Evolutionary conservation across 1,140 invertebrate species (phyloP), one percentile per base, ranked within the genome.

Genomic region (Philopotamus ludificatus): DNA sequence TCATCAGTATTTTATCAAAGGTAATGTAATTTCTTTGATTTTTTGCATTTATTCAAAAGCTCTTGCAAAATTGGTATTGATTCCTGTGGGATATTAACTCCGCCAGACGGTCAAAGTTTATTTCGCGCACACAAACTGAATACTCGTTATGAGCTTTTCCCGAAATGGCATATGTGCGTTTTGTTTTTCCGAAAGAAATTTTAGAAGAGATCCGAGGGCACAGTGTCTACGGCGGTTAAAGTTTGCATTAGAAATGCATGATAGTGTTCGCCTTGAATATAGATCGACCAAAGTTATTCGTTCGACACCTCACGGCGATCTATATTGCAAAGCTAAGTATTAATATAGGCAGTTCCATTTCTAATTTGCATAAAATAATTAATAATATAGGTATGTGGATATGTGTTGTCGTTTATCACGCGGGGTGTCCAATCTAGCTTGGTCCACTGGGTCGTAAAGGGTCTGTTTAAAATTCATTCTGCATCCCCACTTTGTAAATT

Each of bases 31-130:
- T n/a, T n/a, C n/a, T n/a, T n/a, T n/a, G n/a, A n/a, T n/a, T 34
- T 34, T 34, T 34, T 34, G 4, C 28, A 34, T 57, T 42, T 57
- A 57, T 57, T 26, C 54, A 57, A 57, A 57, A 57, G 42, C 34
- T 28, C 54, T 21, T 60, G 41, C 50, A 26, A 59, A 69, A 69
- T 69, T 69, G 67, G 51, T 61, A 69, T 69, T 63, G 67, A 69
- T 69, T 69, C 67, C 67, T 69, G 54, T 65, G 67, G 67, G 67
- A 69, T 65, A 65, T 69, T 69, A 69, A 66, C 51, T 65, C 41
- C 45, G 58, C 67, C 67, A 69, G 67, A 69, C 67, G 67, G 67
- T 44, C 63, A 41, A 65, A 63, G 63, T 69, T 66, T 65, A 66
- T 69, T 65, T 49, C 60, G 47, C 34, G 63, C 57, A 69, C 67